These are phyloP conservation scores for Saccostrea glomerata DNA, from an alignment of 1,140 invertebrate species.

Conservation along the genomic window DNA sequence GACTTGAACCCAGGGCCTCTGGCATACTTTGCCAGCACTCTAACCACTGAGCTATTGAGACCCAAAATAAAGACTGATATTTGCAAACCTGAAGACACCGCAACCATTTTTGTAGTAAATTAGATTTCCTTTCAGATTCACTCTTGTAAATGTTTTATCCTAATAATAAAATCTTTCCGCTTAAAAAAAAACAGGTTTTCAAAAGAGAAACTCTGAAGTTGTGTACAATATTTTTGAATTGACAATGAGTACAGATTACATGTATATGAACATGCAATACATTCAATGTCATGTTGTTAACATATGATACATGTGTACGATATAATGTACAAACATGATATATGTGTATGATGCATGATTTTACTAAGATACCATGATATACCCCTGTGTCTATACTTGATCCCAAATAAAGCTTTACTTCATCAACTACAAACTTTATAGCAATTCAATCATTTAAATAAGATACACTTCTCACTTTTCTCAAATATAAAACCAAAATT, in stretches of 20 bases:
- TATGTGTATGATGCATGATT: slow-evolving; percentile 19
- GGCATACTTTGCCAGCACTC: too few relatives aligned
- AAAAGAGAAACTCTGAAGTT: background rate
- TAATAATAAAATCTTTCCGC: too few relatives aligned
- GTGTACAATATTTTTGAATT: background rate
- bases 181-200: background rate
- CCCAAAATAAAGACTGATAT: too few relatives aligned
- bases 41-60: too few relatives aligned
- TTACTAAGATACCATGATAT: background rate
- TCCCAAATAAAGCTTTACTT: background rate
- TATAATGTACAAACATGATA: background rate
- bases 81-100: too few relatives aligned
- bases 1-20: too few relatives aligned
- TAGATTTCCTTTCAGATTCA: too few relatives aligned
- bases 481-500: background rate
- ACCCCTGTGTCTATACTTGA: background rate
- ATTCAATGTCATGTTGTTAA: background rate
- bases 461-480: background rate
- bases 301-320: slow-evolving; percentile 10
- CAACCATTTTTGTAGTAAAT: too few relatives aligned
- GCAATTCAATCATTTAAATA: slow-evolving; percentile 3
- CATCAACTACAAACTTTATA: background rate
- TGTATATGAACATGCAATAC: background rate
- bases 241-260: slow-evolving; percentile 2
- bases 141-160: too few relatives aligned